Evolutionary conservation across 2,797 vertebrate species (phyloP).

Genomic region (Pristis pectinata): DNA sequence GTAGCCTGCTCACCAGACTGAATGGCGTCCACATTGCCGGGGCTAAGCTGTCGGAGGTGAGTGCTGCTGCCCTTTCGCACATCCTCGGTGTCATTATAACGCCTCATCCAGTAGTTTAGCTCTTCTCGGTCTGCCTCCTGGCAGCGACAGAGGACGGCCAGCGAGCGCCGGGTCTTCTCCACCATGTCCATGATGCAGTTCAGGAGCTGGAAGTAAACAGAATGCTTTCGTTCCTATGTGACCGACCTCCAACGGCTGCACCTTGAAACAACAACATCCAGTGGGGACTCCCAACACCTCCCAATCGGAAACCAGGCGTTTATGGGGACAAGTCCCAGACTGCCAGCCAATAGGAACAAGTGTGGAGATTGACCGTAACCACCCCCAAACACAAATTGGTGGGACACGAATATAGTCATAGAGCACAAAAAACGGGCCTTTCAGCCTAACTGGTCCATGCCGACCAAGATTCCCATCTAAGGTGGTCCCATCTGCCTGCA

Average conservation of each 20-base stretch:
- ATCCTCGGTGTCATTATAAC: conserved; percentile 82
- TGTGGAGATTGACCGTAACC: neutral
- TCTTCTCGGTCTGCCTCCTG: conserved; percentile 95
- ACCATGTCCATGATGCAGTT: conserved; percentile 99
- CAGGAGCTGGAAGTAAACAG: conserved; percentile 66
- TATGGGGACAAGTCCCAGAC: neutral
- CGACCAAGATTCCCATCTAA: no score
- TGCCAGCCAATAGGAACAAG: neutral
- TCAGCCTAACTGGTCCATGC: no score
- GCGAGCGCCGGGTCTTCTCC: conserved; percentile 90
- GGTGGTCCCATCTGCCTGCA: no score
- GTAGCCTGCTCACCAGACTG: conserved; percentile 58
- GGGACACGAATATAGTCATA: no score
- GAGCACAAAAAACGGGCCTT: no score
- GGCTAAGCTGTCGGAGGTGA: conserved; percentile 81
- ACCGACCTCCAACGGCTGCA: neutral
- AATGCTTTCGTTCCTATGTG: neutral
- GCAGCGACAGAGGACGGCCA: conserved; percentile 87
- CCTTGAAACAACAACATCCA: neutral
- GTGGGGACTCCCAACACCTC: neutral
- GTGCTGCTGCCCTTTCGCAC: conserved; percentile 69
- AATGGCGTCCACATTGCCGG: conserved; percentile 67
- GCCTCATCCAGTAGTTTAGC: conserved; percentile 89
- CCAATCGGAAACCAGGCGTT: neutral
- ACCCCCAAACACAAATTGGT: neutral